These are phyloP conservation scores for Sinohyriopsis cumingii DNA, from an alignment of 2,888 invertebrate genomes.

Conservation along the genomic window DNA sequence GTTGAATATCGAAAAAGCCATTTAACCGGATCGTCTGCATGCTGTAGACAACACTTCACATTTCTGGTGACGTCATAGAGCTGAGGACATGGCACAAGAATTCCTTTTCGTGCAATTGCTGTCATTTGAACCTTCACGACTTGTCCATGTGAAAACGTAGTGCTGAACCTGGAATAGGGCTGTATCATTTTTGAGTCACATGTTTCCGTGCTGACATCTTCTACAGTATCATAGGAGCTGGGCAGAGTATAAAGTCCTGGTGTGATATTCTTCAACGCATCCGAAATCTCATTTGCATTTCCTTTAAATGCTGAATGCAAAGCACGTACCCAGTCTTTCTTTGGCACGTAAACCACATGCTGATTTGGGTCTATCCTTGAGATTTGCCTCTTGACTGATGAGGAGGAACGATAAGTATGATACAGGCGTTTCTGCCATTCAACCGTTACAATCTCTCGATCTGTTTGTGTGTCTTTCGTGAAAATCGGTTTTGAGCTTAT, in stretches of 20 bases:
- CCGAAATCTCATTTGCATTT: not conserved
- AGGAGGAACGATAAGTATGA: not conserved
- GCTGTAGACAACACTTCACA: conserved; percentile 29
- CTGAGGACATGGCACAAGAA: conserved; percentile 19
- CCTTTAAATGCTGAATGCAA: not conserved
- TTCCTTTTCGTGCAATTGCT: conserved; percentile 24
- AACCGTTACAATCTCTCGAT: not conserved
- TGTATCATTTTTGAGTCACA: not conserved
- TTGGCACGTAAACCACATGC: too few relatives aligned
- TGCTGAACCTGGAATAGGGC: conserved; percentile 6
- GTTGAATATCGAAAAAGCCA: conserved; percentile 25
- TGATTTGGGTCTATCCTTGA: not conserved
- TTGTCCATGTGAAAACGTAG: conserved; percentile 20
- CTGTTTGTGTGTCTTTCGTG: conserved; percentile 10
- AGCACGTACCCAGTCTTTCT: not conserved
- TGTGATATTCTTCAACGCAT: too few relatives aligned
- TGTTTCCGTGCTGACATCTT: conserved; percentile 11
- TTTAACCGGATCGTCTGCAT: conserved; percentile 25
- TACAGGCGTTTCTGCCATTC: conserved; percentile 10
- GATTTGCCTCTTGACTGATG: conserved; percentile 13
- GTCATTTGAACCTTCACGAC: conserved; percentile 25
- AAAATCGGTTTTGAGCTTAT: conserved; percentile 10
- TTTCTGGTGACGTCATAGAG: conserved; percentile 27
- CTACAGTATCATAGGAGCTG: not conserved
- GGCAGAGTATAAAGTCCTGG: too few relatives aligned